phyloP scores from a whole-genome alignment of 1,140 invertebrate genomes.

The Bombus breviceps region DNA sequence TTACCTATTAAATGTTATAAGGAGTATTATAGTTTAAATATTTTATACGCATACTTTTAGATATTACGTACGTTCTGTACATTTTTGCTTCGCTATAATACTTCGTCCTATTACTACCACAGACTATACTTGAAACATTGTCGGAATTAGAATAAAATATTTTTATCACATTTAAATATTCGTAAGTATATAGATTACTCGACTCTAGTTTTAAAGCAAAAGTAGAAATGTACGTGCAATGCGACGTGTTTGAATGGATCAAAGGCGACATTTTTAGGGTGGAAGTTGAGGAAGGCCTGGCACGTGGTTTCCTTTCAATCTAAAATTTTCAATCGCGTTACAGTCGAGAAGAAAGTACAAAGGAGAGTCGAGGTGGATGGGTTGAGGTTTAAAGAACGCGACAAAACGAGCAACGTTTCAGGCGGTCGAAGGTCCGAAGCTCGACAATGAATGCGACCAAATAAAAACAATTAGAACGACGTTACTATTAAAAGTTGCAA shows the following conservation, averaged over 20 bases:
- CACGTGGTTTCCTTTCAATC: background rate
- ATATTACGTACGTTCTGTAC: no score
- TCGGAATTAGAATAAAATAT: background rate
- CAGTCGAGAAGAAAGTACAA: no score
- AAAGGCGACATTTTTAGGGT: background rate
- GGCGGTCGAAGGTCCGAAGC: background rate
- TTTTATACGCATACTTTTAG: no score
- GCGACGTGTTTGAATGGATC: background rate
- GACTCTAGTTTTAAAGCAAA: background rate
- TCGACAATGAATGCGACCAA: background rate
- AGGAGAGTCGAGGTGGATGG: no score
- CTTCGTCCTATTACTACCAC: no score
- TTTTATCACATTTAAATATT: no score
- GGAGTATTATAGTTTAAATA: no score
- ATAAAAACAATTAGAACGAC: conserved; percentile 6
- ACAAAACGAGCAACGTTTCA: background rate
- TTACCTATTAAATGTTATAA: no score
- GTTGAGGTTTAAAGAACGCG: background rate
- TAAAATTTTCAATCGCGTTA: background rate
- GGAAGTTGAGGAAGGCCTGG: background rate
- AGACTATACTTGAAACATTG: background rate
- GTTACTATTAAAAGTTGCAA: conserved; percentile 25
- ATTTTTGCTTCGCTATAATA: no score
- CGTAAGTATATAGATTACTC: no score
- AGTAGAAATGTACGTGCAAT: background rate